Base-by-base conservation (phyloP, 2,113 vertebrate species). In the Eclectus roratus region DNA sequence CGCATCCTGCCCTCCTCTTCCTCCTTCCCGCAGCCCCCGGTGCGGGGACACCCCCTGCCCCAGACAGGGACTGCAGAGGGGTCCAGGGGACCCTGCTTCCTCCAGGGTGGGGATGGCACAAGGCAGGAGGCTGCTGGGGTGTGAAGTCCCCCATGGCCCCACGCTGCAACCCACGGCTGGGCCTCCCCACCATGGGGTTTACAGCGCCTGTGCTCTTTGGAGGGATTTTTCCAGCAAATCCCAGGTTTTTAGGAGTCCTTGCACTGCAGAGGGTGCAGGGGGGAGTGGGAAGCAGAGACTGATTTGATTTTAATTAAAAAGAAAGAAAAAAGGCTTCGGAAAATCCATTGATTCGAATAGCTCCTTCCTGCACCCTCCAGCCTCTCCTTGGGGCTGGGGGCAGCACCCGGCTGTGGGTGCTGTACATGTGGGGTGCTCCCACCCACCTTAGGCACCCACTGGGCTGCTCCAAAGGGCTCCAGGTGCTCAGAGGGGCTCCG, bases 101-200 rank as follows among this genome's bases (percentile, higher is more conserved):
- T 33, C 16, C 58, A 6, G 35, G 56, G 17, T 18, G 44, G 53
- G 44, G 25, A 17, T 7, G 21, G 15, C 17, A 28, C 14, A 4
- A 14, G 17, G 41, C 39, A n/a, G 46, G 63, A n/a, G 20, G 46
- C 23, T n/a, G 14, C n/a, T 8, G 79, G 66, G 46, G 13, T 27
- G 47, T 29, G 60, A 29, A 47, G 8, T 39, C 39, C 41, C 37
- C 27, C 63, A 0, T 1, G 4, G 47, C 17, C 20, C 25, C 63
- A 4, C 0, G 1, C 66, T 64, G 60, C 47, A 29, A 19, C 13
- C 1, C 8, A 2, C 3, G 18, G 5, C 3, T 14, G 7, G 3
- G 8, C 18, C 46, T 15, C 23, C 17, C 29, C 39, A 0, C 3
- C 2, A 4, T 1, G 23, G 31, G 33, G 0, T 52, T 77, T 47